These are phyloP conservation scores for Pedetes capensis DNA, from an alignment of 2,113 vertebrate genomes.

Conservation along the genomic window DNA sequence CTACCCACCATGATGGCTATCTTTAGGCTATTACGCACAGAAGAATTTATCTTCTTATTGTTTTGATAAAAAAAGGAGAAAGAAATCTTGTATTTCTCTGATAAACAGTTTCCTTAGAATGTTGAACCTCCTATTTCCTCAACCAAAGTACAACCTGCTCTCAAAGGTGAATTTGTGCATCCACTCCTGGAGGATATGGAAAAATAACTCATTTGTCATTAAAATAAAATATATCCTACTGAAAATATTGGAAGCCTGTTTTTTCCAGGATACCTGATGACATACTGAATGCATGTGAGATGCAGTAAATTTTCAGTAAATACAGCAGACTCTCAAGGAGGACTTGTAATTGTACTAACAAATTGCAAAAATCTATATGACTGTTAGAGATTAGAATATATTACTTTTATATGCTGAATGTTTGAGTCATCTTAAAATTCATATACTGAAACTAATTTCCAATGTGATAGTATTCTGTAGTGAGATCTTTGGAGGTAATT, in stretches of 20 bases:
- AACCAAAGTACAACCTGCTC: background rate
- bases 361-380: background rate
- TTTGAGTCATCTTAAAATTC: background rate
- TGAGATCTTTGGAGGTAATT: background rate
- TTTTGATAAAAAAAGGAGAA: background rate
- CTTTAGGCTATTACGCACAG: background rate
- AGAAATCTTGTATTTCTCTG: background rate
- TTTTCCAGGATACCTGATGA: background rate
- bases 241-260: background rate
- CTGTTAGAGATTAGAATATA: background rate
- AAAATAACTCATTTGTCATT: background rate
- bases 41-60: background rate
- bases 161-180: background rate
- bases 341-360: background rate
- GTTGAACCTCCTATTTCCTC: fast-evolving
- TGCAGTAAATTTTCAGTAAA: background rate
- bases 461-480: background rate
- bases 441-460: background rate
- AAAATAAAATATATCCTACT: background rate
- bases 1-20: background rate
- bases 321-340: background rate
- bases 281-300: background rate
- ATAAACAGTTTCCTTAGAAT: background rate
- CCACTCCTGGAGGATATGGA: background rate
- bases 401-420: background rate